Evolutionary conservation across 2,113 vertebrate species (phyloP), one percentile per base, ranked within the genome.

Genomic region (Vireo altiloquus): DNA sequence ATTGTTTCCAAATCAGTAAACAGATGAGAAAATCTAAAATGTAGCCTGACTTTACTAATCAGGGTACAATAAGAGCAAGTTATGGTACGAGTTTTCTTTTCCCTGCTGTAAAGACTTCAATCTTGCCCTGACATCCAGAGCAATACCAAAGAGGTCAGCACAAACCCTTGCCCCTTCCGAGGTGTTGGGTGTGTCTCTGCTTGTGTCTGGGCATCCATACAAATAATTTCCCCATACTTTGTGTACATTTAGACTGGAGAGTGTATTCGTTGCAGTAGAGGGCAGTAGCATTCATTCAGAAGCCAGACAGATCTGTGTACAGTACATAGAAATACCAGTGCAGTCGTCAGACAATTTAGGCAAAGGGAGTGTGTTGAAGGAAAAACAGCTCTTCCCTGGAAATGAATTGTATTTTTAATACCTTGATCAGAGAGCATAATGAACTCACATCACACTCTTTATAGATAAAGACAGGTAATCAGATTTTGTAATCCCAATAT

Each of bases 401-500:
- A 81, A 78, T 22, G 12, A 93, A 83, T 2, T 59, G 57, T 40
- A 54, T 54, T 91, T 92, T 78, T 92, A 95, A 91, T 83, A 81
- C 82, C 12, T 64, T 53, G 65, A 50, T 61, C 86, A 57, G 59
- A 87, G 86, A 44, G 25, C 20, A 54, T 71, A 59, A 80, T 42
- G 66, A 90, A 94, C 61, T 87, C 49, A 19, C 17, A 35, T 30
- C 46, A 39, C 37, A 76, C 35, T 64, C 66, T 76, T 59, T 76
- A 66, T 30, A 85, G 90, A 88, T 47, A 91, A 82, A 95, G 63
- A 84, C 61, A 92, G 81, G 89, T 92, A 56, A 93, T 63, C 27
- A 82, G 63, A 68, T 53, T 82, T 28, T 83, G 44, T 75, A 93
- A 94, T 71, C 52, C 37, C 21, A 60, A 35, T 50, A 72, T 88